phyloP scores from a whole-genome alignment of 2,888 invertebrate genomes.

The Tethea ocularis region DNA sequence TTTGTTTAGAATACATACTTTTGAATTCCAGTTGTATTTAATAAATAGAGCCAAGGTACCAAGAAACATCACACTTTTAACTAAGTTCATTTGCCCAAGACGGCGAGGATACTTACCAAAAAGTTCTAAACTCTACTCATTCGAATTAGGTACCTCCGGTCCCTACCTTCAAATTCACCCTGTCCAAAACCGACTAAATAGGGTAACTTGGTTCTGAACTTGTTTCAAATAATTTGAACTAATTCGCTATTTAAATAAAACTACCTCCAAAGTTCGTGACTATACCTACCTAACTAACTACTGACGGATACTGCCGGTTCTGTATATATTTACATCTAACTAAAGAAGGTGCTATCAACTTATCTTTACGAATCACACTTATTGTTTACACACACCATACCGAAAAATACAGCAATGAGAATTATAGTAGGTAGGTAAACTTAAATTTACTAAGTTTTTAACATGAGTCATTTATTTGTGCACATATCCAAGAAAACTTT shows the following conservation, averaged over 20 bases:
- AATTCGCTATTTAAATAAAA: neutral
- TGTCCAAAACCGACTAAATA: neutral
- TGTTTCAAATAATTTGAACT: neutral
- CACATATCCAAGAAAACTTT: no score
- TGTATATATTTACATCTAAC: no score
- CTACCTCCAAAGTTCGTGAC: neutral
- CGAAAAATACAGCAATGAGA: no score
- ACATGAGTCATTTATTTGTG: no score
- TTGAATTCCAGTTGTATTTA: neutral
- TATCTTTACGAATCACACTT: no score
- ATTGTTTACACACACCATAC: no score
- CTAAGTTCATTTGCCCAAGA: neutral
- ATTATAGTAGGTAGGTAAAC: no score
- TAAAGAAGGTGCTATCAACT: no score
- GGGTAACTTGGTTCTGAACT: neutral
- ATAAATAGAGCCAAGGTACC: neutral
- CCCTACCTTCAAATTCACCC: neutral
- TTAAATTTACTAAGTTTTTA: no score
- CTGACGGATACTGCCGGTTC: no score
- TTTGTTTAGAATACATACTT: neutral
- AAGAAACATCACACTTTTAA: neutral
- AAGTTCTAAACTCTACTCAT: slow-evolving; percentile 1
- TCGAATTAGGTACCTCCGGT: neutral
- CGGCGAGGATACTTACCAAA: neutral
- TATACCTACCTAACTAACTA: no score